Evolutionary conservation across 2,888 invertebrate species (phyloP).

Genomic region (Tenthredo distinguenda): DNA sequence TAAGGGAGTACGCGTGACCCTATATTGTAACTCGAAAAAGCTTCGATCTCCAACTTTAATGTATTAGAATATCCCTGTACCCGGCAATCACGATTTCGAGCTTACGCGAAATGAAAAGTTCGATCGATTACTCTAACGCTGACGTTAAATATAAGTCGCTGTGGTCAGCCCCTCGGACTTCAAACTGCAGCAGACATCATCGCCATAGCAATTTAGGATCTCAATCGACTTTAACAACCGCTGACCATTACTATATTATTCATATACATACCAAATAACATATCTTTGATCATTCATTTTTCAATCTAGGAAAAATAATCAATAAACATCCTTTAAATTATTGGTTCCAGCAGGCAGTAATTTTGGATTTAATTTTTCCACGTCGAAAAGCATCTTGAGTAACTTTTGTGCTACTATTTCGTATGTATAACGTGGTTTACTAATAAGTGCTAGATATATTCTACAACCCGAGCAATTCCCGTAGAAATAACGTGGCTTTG

Average conservation of each 20-base stretch:
- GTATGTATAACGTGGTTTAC: neutral
- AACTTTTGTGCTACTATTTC: neutral
- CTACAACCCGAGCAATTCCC: neutral
- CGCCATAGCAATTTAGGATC: too few species aligned
- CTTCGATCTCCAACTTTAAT: neutral
- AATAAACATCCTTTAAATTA: neutral
- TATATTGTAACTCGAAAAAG: neutral
- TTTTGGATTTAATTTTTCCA: neutral
- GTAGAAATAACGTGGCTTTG: conserved; percentile 22
- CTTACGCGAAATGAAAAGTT: neutral
- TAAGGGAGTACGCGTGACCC: neutral
- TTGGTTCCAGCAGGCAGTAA: neutral
- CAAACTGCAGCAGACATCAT: neutral
- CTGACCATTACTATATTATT: too few species aligned
- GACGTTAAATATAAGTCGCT: neutral
- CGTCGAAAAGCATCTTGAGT: neutral
- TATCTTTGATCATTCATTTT: neutral
- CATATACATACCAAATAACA: too few species aligned
- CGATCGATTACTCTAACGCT: neutral
- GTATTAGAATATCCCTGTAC: neutral
- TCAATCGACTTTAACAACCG: too few species aligned
- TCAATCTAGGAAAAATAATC: neutral
- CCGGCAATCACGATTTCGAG: neutral
- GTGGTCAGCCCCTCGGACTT: neutral
- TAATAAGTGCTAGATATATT: neutral